Conservation (phyloP, 2,113 vertebrate species). For the Dendropsophus ebraccatus region DNA sequence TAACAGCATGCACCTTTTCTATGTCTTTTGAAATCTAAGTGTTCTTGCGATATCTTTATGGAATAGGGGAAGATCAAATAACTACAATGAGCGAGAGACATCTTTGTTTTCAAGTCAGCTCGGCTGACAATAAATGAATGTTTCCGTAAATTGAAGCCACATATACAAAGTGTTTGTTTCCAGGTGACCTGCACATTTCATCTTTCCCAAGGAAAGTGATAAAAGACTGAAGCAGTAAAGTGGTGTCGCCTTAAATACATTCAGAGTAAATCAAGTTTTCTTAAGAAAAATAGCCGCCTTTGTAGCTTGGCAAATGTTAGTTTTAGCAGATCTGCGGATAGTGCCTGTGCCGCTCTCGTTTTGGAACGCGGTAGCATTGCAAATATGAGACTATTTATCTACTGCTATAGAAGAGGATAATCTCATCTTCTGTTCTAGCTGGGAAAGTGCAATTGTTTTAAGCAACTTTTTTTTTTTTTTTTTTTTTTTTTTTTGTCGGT, state of each 20-base stretch:
- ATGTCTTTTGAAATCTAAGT: not conserved
- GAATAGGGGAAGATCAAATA: not conserved
- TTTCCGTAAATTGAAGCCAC: not conserved
- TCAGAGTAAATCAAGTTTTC: constrained; percentile 1
- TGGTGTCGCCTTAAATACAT: not conserved
- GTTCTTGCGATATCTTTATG: not conserved
- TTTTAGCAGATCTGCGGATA: not conserved
- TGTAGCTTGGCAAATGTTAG: not conserved
- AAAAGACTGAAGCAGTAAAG: not conserved
- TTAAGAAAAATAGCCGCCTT: not conserved
- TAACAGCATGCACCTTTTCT: not conserved
- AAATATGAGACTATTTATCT: not conserved
- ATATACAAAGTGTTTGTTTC: constrained; percentile 22
- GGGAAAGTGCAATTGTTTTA: not conserved
- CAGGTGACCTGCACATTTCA: not conserved
- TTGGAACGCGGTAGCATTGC: not conserved
- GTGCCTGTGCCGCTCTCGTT: not conserved
- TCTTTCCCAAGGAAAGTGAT: not conserved
- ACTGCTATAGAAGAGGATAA: not conserved
- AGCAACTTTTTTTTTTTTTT: not conserved
- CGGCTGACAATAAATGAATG: not conserved
- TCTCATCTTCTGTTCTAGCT: not conserved
- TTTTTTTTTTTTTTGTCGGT: no score
- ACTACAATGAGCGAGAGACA: not conserved
- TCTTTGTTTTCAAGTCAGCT: not conserved